Evolutionary conservation across 2,113 vertebrate genomes (phyloP), one percentile per base, ranked within the genome.

Genomic region (Cepphus grylle): DNA sequence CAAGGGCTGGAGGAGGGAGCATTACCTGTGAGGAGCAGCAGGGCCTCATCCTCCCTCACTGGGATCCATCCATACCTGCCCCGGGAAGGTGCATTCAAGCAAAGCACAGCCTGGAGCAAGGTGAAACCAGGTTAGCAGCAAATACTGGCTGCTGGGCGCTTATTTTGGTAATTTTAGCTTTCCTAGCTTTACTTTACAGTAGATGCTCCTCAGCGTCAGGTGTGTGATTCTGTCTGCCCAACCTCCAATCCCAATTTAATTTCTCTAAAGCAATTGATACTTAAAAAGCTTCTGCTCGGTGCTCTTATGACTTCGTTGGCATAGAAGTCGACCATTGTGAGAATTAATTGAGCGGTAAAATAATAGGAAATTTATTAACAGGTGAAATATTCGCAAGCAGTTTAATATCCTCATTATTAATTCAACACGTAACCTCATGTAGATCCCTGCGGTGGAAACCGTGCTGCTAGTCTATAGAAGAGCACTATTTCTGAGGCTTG

Each of bases 321-420:
- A 17, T 30, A 45, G 53, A 59, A 82, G 56, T 80, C 71, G 40
- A 52, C 67, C 59, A 9, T 6, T 7, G 7, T 0, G 71, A 59
- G 55, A 86, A 81, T 88, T 86, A 90, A 94, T 15, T 69, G 76
- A 67, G 47, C 10, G 1, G n/a, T 92, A 22, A 90, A 94, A 94
- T 89, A 91, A 85, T 52, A 70, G 36, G 58, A 61, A 36, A 58
- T 47, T 65, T 82, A 73, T 92, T 95, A 94, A 63, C 91, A 94
- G 79, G 84, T 96, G 70, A 86, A 95, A 73, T 52, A 88, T 52
- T 78, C 5, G 6, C 12, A 3, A 36, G 91, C n/a, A 45, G 69
- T 73, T 85, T 36, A 83, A 73, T 71, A 38, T 52, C 63, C 74
- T 96, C 49, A 40, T 94, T 74, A 94, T 90, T 96, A 83, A 94